phyloP scores from a whole-genome alignment of 2,113 vertebrate species.

The Prionailurus bengalensis region DNA sequence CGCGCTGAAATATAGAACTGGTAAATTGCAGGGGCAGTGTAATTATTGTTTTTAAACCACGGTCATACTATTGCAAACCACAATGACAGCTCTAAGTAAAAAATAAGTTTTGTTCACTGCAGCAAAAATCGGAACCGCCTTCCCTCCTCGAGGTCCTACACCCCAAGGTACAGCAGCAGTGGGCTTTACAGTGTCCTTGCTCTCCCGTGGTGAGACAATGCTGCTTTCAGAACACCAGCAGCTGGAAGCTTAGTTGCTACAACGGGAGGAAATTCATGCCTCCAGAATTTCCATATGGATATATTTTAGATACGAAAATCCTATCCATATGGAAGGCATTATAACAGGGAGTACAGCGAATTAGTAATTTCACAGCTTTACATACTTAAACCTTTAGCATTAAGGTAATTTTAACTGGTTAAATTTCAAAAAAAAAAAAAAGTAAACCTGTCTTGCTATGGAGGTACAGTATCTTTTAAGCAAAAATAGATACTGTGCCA shows the following conservation, averaged over 20 bases:
- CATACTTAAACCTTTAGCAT: slow-evolving; percentile 49
- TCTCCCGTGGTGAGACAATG: background rate
- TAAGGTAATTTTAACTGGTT: slow-evolving; percentile 49
- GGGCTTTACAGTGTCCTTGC: background rate
- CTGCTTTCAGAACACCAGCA: background rate
- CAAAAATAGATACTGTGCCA: background rate
- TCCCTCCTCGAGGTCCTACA: rapidly evolving
- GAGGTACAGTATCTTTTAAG: background rate
- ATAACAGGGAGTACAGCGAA: slow-evolving; percentile 30
- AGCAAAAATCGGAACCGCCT: background rate
- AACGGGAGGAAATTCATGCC: slow-evolving; percentile 56
- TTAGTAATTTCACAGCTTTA: slow-evolving; percentile 67
- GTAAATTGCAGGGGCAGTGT: background rate
- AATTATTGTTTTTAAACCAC: background rate
- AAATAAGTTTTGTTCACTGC: background rate
- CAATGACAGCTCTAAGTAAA: slow-evolving; percentile 17
- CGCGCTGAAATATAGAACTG: background rate
- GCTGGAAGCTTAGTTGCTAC: background rate
- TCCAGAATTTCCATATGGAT: slow-evolving; percentile 66
- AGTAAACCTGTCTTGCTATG: background rate
- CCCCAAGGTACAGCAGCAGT: background rate
- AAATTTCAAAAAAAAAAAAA: slow-evolving; percentile 42
- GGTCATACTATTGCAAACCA: background rate
- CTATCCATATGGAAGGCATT: slow-evolving; percentile 60
- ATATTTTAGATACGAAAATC: slow-evolving; percentile 57